Evolutionary conservation across 2,888 invertebrate genomes (phyloP).

Genomic region (Pelosia muscerda): DNA sequence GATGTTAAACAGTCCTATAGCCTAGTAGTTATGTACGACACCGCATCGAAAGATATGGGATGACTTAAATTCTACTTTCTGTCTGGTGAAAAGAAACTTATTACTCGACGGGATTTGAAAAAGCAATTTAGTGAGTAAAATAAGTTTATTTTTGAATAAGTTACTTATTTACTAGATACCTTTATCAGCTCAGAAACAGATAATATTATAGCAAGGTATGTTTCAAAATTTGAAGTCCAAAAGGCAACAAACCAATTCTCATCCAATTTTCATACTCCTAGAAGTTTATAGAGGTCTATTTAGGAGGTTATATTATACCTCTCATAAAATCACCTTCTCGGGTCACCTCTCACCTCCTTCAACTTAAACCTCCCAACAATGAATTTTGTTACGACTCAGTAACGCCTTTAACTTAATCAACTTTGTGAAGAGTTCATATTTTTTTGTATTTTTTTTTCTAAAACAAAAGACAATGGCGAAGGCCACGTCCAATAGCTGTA

Average conservation of each 20-base stretch:
- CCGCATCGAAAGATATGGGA: no score
- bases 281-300: no score
- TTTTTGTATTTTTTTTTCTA: constrained; percentile 37
- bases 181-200: no score
- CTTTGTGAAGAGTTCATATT: constrained; percentile 28
- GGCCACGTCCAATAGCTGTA: constrained; percentile 60
- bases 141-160: background rate
- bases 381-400: background rate
- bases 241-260: no score
- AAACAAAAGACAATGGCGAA: constrained; percentile 76
- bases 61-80: no score
- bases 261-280: no score
- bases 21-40: no score
- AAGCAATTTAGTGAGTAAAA: background rate
- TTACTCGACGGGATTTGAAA: no score
- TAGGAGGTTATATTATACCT: background rate
- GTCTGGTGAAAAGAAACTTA: background rate
- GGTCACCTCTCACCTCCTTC: background rate
- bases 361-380: background rate
- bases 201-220: no score
- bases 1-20: no score
- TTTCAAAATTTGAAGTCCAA: no score
- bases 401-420: constrained; percentile 19
- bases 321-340: background rate
- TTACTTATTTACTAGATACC: background rate